Conservation (phyloP, 2,797 vertebrate genomes). For the Ibycter americanus region DNA sequence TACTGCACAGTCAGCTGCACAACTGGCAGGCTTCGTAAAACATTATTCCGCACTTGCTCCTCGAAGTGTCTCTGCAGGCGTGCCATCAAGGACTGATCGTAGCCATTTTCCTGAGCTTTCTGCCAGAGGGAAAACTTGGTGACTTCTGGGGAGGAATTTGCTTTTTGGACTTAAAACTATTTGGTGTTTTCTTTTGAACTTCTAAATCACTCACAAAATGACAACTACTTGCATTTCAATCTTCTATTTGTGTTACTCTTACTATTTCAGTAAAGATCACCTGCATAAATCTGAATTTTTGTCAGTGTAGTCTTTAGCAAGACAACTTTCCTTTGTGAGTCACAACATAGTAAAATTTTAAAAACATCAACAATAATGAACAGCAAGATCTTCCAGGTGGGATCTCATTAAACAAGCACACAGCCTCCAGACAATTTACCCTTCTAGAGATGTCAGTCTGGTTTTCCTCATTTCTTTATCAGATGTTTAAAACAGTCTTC, state of each 20-base stretch:
- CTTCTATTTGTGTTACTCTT: background rate
- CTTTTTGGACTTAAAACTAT: background rate
- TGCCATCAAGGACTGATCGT: slow-evolving; percentile 85
- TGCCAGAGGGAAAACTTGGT: slow-evolving; percentile 18
- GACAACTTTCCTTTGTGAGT: background rate
- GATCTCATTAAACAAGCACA: background rate
- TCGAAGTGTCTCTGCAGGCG: slow-evolving; percentile 78
- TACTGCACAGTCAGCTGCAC: slow-evolving; percentile 83
- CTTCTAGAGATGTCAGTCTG: background rate
- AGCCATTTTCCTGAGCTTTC: slow-evolving; percentile 84
- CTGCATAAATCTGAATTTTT: background rate
- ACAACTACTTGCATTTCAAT: background rate
- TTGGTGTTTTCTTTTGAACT: background rate
- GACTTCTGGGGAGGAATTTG: background rate
- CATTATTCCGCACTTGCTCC: slow-evolving; percentile 30
- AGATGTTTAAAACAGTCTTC: background rate
- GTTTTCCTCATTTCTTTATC: background rate
- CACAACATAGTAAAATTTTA: background rate
- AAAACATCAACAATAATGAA: background rate
- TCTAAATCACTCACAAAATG: background rate
- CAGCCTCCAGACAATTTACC: background rate
- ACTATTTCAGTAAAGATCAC: background rate
- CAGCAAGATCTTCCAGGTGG: background rate
- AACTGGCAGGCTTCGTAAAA: slow-evolving; percentile 45
- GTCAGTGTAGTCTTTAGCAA: background rate